Evolutionary conservation across 2,888 invertebrate species (phyloP), one percentile per base, ranked within the genome.

Genomic region (Phalangium opilio): DNA sequence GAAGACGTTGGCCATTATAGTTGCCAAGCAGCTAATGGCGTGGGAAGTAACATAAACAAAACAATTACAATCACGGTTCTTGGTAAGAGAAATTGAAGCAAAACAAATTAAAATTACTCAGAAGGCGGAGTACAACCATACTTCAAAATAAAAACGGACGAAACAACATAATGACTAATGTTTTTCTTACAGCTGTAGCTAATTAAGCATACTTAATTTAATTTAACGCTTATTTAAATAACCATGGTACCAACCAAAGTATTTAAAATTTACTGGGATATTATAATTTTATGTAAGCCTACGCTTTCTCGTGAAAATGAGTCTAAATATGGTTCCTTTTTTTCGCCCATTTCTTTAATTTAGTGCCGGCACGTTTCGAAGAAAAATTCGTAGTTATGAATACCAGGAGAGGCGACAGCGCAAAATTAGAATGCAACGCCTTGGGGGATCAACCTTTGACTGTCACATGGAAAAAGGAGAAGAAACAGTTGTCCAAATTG

Each of bases 351-450:
- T 34, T 34, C 14, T 34, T 17, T 38, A 33, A 17, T 18, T 17
- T 14, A 57, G 57, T 57, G 44, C 57, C 57, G 17, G 57, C 55
- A 2, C 51, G 50, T 15, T 57, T 57, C 36, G 55, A 55, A 36
- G 55, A 57, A 15, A 56, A 57, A 27, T 56, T 54, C 19, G 48
- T 34, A 11, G 44, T 54, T 19, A 20, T 53, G 18, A 50, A 44
- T 32, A 53, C 49, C 3, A 45, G 54, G 3, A 50, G 51, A 21
- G 56, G 57, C 1, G 56, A 56, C 15, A 51, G 48, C 10, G 48
- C 53, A 5, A 50, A 48, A 12, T 14, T 57, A 3, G 48, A 52
- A 32, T 57, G 57, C 17, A 49, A 55, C 35, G 57, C 57, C 1
- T 32, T 49, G 4, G 57, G 57, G 3, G 57, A 57, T 34, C 52